These are phyloP conservation scores for Dolichoris vasculosae DNA, from an alignment of 1,140 invertebrate species.

Conservation along the genomic window DNA sequence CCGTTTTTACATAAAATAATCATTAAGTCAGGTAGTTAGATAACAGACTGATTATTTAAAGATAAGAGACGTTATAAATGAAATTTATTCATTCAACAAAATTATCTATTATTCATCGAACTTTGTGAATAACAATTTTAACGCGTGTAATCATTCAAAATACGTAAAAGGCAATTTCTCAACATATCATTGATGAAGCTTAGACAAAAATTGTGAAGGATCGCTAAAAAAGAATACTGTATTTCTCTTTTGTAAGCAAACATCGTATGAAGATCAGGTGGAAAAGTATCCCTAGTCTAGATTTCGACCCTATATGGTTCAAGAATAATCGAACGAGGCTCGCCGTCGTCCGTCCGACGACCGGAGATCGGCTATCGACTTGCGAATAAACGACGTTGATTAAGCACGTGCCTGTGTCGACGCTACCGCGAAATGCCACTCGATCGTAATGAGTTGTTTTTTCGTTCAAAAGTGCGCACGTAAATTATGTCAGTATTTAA, in stretches of 20 bases:
- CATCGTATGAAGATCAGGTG: too few relatives aligned
- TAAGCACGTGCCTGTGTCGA: neutral
- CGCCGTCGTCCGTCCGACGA: neutral
- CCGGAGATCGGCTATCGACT: neutral
- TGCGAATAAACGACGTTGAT: slow-evolving; percentile 15
- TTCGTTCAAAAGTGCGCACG: neutral
- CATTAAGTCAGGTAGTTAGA: neutral
- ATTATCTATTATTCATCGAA: neutral
- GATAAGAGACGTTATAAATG: neutral
- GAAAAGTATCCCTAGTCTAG: neutral
- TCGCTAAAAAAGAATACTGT: too few relatives aligned
- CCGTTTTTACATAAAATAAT: neutral
- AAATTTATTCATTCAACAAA: neutral
- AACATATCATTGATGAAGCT: neutral
- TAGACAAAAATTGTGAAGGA: too few relatives aligned
- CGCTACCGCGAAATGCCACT: neutral
- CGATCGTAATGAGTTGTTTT: slow-evolving; percentile 3
- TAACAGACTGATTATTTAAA: neutral
- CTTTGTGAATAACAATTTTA: neutral
- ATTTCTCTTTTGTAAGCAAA: too few relatives aligned
- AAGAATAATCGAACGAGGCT: neutral
- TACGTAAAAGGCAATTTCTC: neutral
- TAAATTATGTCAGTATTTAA: neutral
- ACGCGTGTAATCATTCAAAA: neutral
- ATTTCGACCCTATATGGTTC: neutral